Base-by-base conservation (phyloP, 1,140 invertebrate species). In the Riptortus pedestris region DNA sequence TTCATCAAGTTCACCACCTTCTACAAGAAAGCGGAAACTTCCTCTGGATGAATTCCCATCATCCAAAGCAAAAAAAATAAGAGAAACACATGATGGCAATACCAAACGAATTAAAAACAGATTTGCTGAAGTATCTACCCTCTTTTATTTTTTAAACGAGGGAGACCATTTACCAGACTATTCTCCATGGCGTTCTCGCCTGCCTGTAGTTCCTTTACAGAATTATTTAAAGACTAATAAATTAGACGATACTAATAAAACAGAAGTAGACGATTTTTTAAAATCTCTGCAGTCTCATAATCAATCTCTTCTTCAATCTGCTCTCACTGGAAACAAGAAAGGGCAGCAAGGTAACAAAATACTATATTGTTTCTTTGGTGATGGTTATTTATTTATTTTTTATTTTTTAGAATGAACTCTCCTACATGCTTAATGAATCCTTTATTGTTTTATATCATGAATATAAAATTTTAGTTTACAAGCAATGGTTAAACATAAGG, bases 181-280 rank as follows among this genome's bases (percentile, higher is more conserved):
- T 22, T 20, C 20, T 51, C 28, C 33, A 31, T 68, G 67, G 62
- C 47, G 69, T 7, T 63, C 67, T 33, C 29, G 63, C 26, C 59
- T 65, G 12, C 57, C 66, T 63, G 16, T 47, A 14, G 31, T 64
- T 3, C 60, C 59, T 24, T 45, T 68, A 26, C 18, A 65, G 29
- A 66, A 45, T 55, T 68, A 64, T 60, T 58, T 70, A 26, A 60
- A 63, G 24, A 61, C 55, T 7, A 58, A 66, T 61, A 64, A 55
- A n/a, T 60, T 70, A 33, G 63, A 70, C 55, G n/a, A n/a, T n/a
- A n/a, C n/a, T n/a, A 33, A 64, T 22, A 59, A 28, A 3, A 64
- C 68, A 52, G 60, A 67, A 27, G 33, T 28, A 55, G 65, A 67
- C 33, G 66, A 67, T 29, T 33, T 66, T 5, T 66, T 43, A 43